A percentile compares a stretch with the other conserved stretches of the same genome.
phyloP scores from a whole-genome alignment of 2,113 vertebrate species.

The Phoxinus phoxinus region DNA sequence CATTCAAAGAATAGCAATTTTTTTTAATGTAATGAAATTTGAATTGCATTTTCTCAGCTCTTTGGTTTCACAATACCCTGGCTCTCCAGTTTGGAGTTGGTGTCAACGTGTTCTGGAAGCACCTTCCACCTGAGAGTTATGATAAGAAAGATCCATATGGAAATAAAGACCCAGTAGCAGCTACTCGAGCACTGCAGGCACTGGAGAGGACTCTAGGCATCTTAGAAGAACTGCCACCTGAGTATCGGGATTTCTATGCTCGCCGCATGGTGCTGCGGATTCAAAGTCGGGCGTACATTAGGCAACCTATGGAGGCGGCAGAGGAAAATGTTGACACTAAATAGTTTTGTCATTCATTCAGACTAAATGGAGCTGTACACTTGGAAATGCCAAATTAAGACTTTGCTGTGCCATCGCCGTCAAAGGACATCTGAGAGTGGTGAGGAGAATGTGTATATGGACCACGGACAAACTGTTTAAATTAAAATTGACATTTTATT shows the following conservation, averaged over 20 bases:
- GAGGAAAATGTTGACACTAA: constrained; percentile 10
- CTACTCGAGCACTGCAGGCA: constrained; percentile 84
- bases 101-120: constrained; percentile 94
- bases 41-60: constrained; percentile 72
- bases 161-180: constrained; percentile 90
- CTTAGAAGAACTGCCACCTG: constrained; percentile 87
- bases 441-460: neutral
- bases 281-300: constrained; percentile 80
- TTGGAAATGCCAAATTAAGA: neutral
- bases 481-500: constrained; percentile 67
- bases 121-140: constrained; percentile 85
- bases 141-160: constrained; percentile 93
- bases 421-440: no score
- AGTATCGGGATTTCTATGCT: constrained; percentile 93
- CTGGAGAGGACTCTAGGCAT: constrained; percentile 86
- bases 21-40: neutral
- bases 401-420: no score
- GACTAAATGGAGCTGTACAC: no score
- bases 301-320: neutral
- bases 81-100: constrained; percentile 93
- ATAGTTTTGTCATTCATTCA: neutral
- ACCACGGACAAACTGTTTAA: neutral
- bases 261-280: constrained; percentile 91
- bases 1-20: neutral
- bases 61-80: constrained; percentile 97